Conservation (phyloP, 2,888 invertebrate species). For the Deilephila elpenor region DNA sequence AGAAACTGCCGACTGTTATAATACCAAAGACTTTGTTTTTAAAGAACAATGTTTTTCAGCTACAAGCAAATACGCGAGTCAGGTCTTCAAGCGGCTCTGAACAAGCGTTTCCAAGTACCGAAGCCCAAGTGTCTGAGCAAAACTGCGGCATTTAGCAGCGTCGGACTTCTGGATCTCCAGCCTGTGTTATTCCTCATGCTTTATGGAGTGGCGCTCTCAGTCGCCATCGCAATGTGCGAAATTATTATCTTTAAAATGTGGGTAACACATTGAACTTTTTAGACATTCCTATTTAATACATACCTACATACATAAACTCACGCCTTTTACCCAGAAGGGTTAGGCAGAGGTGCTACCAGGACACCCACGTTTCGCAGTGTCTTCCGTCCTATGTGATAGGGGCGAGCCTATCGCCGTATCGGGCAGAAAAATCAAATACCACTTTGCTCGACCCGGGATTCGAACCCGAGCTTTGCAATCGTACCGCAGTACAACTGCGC, state of each 20-base stretch:
- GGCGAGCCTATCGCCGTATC: no score
- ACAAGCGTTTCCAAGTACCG: slow-evolving; percentile 53
- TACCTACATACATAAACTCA: no score
- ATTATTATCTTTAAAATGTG: slow-evolving; percentile 52
- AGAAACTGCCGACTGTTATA: not conserved
- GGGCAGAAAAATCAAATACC: no score
- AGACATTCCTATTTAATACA: not conserved
- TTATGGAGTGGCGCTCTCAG: slow-evolving; percentile 65
- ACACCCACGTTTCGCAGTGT: no score
- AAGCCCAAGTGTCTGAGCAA: slow-evolving; percentile 63
- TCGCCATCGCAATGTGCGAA: slow-evolving; percentile 52
- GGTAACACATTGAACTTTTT: slow-evolving; percentile 36
- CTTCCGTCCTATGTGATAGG: no score
- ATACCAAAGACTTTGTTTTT: no score
- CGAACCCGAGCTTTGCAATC: no score
- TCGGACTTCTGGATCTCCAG: slow-evolving; percentile 74
- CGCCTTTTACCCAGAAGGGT: no score
- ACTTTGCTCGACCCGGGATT: no score
- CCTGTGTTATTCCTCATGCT: slow-evolving; percentile 73
- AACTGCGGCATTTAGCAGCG: slow-evolving; percentile 70
- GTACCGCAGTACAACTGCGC: no score
- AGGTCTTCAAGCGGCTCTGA: slow-evolving; percentile 76
- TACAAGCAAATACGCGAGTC: slow-evolving; percentile 82
- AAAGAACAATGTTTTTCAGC: slow-evolving; percentile 50
- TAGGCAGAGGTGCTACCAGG: no score